These are phyloP conservation scores for Charanyca ferruginea DNA, from an alignment of 2,888 invertebrate genomes.

Conservation along the genomic window DNA sequence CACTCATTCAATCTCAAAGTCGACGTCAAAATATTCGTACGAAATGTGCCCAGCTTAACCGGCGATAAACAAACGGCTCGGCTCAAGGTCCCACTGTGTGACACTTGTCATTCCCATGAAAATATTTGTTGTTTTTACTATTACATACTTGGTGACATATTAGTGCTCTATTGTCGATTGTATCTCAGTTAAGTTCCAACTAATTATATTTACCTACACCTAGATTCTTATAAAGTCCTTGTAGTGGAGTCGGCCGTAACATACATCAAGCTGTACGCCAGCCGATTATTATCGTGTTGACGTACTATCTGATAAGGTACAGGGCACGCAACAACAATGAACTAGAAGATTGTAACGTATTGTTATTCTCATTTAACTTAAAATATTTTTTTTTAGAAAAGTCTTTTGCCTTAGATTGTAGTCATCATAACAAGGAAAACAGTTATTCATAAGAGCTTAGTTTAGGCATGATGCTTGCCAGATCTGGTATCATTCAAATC, in stretches of 20 bases:
- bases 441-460: slow-evolving; percentile 17
- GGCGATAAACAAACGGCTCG: slow-evolving; percentile 30
- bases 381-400: not conserved
- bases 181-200: slow-evolving; percentile 46
- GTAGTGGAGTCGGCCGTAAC: slow-evolving; percentile 36
- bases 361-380: slow-evolving; percentile 5
- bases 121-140: slow-evolving; percentile 66
- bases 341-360: slow-evolving; percentile 24
- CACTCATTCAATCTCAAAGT: slow-evolving; percentile 45
- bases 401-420: slow-evolving; percentile 1
- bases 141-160: slow-evolving; percentile 58
- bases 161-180: slow-evolving; percentile 66
- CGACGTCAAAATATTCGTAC: slow-evolving; percentile 25
- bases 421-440: slow-evolving; percentile 2
- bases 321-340: slow-evolving; percentile 37
- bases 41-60: slow-evolving; percentile 18
- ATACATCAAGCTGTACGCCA: slow-evolving; percentile 31
- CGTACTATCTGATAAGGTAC: slow-evolving; percentile 35
- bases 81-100: slow-evolving; percentile 50
- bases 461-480: slow-evolving; percentile 2
- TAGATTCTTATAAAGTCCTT: slow-evolving; percentile 60
- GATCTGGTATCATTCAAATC: slow-evolving; percentile 9
- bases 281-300: slow-evolving; percentile 34
- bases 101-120: slow-evolving; percentile 69
- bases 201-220: slow-evolving; percentile 60